Evolutionary conservation across 2,113 vertebrate genomes (phyloP).

Genomic region (Typhlomys cinereus): DNA sequence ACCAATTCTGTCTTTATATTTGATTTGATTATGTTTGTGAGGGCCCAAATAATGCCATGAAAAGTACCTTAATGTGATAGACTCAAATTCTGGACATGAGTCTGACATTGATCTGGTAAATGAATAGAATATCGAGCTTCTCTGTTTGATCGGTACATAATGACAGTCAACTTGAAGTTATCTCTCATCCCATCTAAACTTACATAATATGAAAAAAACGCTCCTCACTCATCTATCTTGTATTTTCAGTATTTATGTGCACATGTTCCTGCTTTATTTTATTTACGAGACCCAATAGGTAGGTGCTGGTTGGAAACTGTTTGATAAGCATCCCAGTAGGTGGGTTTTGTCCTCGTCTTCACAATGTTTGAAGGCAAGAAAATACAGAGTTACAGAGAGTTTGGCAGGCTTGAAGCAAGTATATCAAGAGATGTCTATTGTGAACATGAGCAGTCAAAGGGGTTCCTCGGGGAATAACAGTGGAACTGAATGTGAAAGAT

Average conservation of each 20-base stretch:
- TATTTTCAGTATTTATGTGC: not conserved
- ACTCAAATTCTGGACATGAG: not conserved
- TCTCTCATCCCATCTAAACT: not conserved
- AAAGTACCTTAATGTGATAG: not conserved
- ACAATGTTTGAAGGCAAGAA: not conserved
- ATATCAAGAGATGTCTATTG: not conserved
- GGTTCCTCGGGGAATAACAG: not conserved
- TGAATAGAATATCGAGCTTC: not conserved
- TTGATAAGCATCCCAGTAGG: not conserved
- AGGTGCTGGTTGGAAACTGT: not conserved
- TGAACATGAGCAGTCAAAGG: not conserved
- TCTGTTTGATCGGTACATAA: not conserved
- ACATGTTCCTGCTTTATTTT: not conserved
- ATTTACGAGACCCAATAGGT: not conserved
- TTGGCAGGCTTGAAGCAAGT: not conserved
- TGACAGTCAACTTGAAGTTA: not conserved
- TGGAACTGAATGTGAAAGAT: not conserved
- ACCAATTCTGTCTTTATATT: not conserved
- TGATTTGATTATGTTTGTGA: constrained; percentile 27
- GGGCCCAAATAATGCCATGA: not conserved
- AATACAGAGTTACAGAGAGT: not conserved
- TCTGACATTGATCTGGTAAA: not conserved
- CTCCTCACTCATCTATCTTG: not conserved
- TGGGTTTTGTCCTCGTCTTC: not conserved
- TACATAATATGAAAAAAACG: not conserved